These are phyloP conservation scores for Drosophila ohnishii DNA, from an alignment of 1,140 invertebrate species.

Conservation along the genomic window DNA sequence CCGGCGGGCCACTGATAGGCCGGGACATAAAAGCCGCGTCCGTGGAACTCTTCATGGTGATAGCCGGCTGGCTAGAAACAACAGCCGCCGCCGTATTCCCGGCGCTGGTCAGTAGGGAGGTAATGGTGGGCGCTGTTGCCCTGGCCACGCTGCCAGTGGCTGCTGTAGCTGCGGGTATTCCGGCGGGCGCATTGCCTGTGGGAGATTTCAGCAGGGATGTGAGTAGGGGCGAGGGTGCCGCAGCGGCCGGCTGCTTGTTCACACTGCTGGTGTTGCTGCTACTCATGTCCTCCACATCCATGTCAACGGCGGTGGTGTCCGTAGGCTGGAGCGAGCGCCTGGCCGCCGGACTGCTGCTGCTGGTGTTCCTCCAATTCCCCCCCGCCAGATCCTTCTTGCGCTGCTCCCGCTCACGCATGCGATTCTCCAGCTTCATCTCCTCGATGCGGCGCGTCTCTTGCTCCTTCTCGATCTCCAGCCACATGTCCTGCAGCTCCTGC, in stretches of 20 bases:
- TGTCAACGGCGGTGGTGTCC: slow-evolving; percentile 75
- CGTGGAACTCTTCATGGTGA: slow-evolving; percentile 58
- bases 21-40: slow-evolving; percentile 63
- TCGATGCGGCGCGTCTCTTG: slow-evolving; percentile 88
- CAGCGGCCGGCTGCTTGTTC: slow-evolving; percentile 22
- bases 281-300: slow-evolving; percentile 75
- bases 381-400: slow-evolving; percentile 85
- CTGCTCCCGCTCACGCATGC: slow-evolving; percentile 89
- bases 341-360: slow-evolving; percentile 25
- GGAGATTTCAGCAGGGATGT: slow-evolving; percentile 92
- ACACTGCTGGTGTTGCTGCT: slow-evolving; percentile 39
- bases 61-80: slow-evolving; percentile 66
- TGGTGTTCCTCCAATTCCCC: slow-evolving; percentile 84
- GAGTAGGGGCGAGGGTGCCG: slow-evolving; percentile 88
- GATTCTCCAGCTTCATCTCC: slow-evolving; percentile 86
- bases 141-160: slow-evolving; percentile 52
- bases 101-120: slow-evolving; percentile 57
- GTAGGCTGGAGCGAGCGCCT: slow-evolving; percentile 42
- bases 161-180: not conserved
- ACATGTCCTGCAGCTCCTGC: slow-evolving; percentile 88
- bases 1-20: slow-evolving; percentile 67
- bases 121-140: slow-evolving; percentile 82
- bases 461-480: slow-evolving; percentile 88
- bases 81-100: slow-evolving; percentile 13
- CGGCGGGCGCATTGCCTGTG: slow-evolving; percentile 80